phyloP scores from a whole-genome alignment of 1,140 invertebrate genomes.

The Brevipalpus yothersi region DNA sequence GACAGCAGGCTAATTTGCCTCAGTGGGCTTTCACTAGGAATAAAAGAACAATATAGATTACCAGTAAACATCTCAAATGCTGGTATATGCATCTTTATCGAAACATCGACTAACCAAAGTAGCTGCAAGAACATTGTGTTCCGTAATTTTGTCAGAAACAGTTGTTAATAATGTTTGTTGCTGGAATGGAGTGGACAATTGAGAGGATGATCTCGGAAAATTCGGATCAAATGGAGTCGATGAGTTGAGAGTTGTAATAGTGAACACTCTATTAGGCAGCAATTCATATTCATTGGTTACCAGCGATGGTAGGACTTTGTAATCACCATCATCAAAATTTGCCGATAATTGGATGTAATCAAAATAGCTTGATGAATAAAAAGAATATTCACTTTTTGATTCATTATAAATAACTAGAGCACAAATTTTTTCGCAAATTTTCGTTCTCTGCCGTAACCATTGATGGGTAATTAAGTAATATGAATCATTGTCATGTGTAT shows the following conservation, averaged over 20 bases:
- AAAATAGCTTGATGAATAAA: background rate
- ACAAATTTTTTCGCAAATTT: slow-evolving; percentile 1
- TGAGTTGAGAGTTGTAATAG: background rate
- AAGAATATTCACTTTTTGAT: background rate
- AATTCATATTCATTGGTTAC: background rate
- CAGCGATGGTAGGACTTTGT: background rate
- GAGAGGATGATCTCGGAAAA: background rate
- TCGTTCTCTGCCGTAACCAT: background rate
- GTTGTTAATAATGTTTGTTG: background rate
- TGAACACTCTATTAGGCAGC: background rate
- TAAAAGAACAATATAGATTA: too few species aligned
- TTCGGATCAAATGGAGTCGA: background rate
- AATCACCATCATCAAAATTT: too few species aligned
- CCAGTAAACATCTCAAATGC: too few species aligned
- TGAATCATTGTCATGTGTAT: background rate
- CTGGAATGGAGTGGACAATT: background rate
- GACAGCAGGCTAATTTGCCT: too few species aligned
- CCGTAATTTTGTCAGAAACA: background rate
- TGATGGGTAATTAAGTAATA: background rate
- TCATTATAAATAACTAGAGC: background rate
- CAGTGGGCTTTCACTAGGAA: too few species aligned
- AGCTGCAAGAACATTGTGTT: background rate
- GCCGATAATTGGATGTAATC: background rate
- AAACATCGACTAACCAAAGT: background rate
- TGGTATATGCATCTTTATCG: too few species aligned